phyloP scores from a whole-genome alignment of 1,140 invertebrate genomes.

The Brachionus calyciflorus region DNA sequence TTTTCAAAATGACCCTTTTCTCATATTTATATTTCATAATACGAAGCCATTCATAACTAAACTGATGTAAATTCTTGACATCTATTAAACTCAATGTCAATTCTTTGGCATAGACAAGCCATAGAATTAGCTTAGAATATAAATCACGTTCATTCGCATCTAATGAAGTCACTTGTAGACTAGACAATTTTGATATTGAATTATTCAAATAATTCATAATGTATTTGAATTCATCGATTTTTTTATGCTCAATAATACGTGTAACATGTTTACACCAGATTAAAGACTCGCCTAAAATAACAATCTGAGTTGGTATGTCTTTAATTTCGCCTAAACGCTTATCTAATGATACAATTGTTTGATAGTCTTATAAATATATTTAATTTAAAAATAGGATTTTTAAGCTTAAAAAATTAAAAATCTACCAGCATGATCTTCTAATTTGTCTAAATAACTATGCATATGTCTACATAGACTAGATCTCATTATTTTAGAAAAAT shows the following conservation, averaged over 20 bases:
- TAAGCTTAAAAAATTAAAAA: too few species aligned
- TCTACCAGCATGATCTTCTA: conserved; percentile 13
- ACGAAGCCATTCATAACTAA: conserved; percentile 39
- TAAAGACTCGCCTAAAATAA: background rate
- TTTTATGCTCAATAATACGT: conserved; percentile 19
- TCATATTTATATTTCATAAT: conserved; percentile 28
- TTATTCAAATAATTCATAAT: conserved; percentile 21
- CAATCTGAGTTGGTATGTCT: background rate
- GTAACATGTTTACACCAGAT: conserved; percentile 23
- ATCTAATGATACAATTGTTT: background rate
- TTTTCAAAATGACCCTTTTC: conserved; percentile 17
- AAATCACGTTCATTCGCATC: background rate
- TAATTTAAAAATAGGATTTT: too few species aligned
- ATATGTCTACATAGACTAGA: conserved; percentile 50
- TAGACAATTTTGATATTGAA: conserved; percentile 15
- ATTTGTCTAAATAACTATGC: conserved; percentile 13
- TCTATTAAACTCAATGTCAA: background rate
- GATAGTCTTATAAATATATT: background rate
- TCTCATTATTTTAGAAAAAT: conserved; percentile 55
- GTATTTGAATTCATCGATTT: conserved; percentile 12
- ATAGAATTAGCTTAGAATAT: background rate
- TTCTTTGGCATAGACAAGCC: conserved; percentile 14
- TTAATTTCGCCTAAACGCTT: background rate
- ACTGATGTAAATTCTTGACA: background rate
- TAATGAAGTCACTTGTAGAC: background rate